A percentile compares a stretch with the other conserved stretches of the same genome.
phyloP scores from a whole-genome alignment of 1,140 invertebrate genomes.

The Hycleus phaleratus region DNA sequence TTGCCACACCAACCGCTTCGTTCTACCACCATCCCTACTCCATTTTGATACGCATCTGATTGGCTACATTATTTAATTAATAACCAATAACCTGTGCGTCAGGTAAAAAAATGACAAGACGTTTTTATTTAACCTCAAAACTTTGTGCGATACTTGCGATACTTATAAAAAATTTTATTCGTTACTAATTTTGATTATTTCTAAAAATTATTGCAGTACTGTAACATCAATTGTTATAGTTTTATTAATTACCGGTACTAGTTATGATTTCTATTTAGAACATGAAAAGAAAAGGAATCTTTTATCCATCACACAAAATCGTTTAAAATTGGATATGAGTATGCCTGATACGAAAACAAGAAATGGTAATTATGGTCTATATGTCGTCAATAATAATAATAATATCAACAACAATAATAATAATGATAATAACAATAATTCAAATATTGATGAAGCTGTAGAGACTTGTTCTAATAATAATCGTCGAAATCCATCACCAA shows the following conservation, averaged over 20 bases:
- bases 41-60: no score
- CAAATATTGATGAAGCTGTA: not conserved
- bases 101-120: no score
- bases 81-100: no score
- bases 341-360: conserved; percentile 27
- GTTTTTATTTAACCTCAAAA: no score
- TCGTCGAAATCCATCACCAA: not conserved
- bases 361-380: conserved; percentile 29
- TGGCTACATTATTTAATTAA: no score
- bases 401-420: conserved; percentile 1
- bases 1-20: no score
- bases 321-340: conserved; percentile 25
- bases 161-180: no score
- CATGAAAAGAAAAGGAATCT: conserved; percentile 24
- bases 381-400: conserved; percentile 30
- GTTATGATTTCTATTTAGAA: conserved; percentile 46
- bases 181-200: conserved; percentile 13
- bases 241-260: conserved; percentile 53
- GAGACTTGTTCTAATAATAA: no score
- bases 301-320: conserved; percentile 2
- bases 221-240: conserved; percentile 48
- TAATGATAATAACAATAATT: not conserved
- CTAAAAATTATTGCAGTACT: conserved; percentile 43
- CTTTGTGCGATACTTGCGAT: no score
- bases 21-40: no score